phyloP scores from a whole-genome alignment of 1,140 invertebrate genomes.

The Platorchestia sp. region DNA sequence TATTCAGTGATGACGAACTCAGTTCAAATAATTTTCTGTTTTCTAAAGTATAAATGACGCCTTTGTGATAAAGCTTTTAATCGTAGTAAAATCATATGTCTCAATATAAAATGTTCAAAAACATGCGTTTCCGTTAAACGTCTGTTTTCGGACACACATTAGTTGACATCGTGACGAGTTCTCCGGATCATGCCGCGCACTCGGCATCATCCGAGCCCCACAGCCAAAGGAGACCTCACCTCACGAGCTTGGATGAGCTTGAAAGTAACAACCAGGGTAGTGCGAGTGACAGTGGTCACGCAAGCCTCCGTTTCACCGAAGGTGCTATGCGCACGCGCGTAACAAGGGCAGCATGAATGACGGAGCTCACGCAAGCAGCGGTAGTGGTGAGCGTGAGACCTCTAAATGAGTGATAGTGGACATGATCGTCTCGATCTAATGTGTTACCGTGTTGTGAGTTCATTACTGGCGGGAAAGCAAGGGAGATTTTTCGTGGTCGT shows the following conservation, averaged over 20 bases:
- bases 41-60: no score
- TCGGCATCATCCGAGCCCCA: background rate
- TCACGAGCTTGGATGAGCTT: background rate
- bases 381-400: background rate
- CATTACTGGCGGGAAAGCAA: background rate
- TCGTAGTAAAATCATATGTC: background rate
- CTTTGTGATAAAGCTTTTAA: background rate
- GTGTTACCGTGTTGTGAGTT: background rate
- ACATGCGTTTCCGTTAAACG: background rate
- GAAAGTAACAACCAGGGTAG: background rate
- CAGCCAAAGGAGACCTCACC: no score
- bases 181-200: background rate
- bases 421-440: background rate
- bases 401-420: background rate
- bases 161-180: background rate
- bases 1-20: no score
- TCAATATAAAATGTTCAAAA: background rate
- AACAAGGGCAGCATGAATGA: background rate
- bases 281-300: background rate
- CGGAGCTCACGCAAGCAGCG: background rate
- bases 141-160: background rate
- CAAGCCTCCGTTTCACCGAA: no score
- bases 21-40: no score
- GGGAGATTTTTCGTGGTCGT: background rate
- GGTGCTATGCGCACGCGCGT: no score